phyloP scores from a whole-genome alignment of 2,113 vertebrate species.

The Pseudorasbora parva region DNA sequence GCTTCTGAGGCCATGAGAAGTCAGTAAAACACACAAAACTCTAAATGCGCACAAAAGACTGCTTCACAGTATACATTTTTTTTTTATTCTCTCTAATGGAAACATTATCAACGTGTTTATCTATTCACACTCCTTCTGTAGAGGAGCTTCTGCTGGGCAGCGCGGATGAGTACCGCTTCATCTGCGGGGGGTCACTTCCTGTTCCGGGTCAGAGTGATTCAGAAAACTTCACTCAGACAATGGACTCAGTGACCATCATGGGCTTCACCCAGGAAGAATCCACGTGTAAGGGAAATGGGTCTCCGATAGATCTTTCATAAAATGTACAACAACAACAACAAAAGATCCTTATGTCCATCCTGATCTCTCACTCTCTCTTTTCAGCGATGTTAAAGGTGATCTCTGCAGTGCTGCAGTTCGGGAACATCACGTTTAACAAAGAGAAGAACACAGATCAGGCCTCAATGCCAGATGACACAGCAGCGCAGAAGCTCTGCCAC shows the following conservation, averaged over 20 bases:
- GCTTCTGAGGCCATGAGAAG: slow-evolving; percentile 80
- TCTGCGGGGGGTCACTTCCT: slow-evolving; percentile 82
- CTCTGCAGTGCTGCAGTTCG: slow-evolving; percentile 88
- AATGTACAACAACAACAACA: neutral
- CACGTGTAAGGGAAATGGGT: slow-evolving; percentile 75
- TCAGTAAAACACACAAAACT: slow-evolving; percentile 54
- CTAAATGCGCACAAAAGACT: no score
- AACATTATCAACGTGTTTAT: neutral
- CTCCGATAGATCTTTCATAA: neutral
- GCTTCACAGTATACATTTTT: neutral
- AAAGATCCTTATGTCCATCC: neutral
- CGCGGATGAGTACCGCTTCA: slow-evolving; percentile 84
- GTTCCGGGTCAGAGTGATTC: slow-evolving; percentile 85
- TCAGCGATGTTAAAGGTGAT: slow-evolving; percentile 86
- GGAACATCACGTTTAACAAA: slow-evolving; percentile 84
- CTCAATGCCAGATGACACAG: slow-evolving; percentile 91
- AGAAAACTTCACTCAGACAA: slow-evolving; percentile 89
- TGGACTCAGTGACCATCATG: slow-evolving; percentile 91
- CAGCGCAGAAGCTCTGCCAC: slow-evolving; percentile 90
- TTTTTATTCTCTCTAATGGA: neutral
- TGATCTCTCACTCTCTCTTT: neutral
- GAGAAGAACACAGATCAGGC: slow-evolving; percentile 89
- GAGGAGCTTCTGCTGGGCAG: slow-evolving; percentile 84
- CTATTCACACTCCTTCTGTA: slow-evolving; percentile 50
- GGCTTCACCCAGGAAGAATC: slow-evolving; percentile 85